Conservation (phyloP, 30 jellyfish, hydroid and myxozoan species). For the Aurelia sp. region DNA sequence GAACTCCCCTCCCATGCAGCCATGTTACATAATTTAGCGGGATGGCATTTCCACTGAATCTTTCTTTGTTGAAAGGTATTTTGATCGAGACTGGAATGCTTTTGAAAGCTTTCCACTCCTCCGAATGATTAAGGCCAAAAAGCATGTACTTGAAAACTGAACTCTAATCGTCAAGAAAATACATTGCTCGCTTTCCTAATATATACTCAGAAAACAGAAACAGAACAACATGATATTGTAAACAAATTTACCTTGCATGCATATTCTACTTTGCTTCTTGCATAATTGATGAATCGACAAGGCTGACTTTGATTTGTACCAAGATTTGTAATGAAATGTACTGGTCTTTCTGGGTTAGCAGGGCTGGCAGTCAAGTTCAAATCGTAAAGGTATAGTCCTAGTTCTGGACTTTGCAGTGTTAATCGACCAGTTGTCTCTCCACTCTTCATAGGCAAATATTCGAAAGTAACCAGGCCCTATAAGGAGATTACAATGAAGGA, state of each 20-base stretch:
- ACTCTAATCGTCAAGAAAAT: too few relatives aligned
- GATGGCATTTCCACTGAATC: too few relatives aligned
- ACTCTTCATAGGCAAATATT: constrained; percentile 90
- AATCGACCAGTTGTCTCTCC: constrained; percentile 88
- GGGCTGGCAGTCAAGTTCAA: constrained; percentile 87
- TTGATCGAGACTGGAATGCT: too few relatives aligned
- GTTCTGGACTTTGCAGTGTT: constrained; percentile 92
- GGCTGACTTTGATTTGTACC: constrained; percentile 93
- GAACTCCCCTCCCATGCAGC: too few relatives aligned
- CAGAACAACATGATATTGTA: too few relatives aligned
- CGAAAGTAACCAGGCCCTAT: constrained; percentile 90
- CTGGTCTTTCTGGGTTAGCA: constrained; percentile 92
- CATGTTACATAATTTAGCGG: too few relatives aligned
- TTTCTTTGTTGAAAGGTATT: too few relatives aligned
- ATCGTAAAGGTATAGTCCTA: constrained; percentile 92
- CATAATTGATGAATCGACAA: constrained; percentile 83
- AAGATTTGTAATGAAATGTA: constrained; percentile 87
- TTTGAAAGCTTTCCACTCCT: too few relatives aligned
- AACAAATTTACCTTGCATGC: constrained; percentile 77
- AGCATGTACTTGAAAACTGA: too few relatives aligned
- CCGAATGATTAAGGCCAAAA: too few relatives aligned
- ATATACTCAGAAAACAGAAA: too few relatives aligned
- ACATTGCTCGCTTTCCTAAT: too few relatives aligned
- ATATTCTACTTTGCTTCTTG: constrained; percentile 88
- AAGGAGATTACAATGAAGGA: background rate